Evolutionary conservation across 2,113 vertebrate genomes (phyloP), one percentile per base, ranked within the genome.

Genomic region (Dasyprocta punctata): DNA sequence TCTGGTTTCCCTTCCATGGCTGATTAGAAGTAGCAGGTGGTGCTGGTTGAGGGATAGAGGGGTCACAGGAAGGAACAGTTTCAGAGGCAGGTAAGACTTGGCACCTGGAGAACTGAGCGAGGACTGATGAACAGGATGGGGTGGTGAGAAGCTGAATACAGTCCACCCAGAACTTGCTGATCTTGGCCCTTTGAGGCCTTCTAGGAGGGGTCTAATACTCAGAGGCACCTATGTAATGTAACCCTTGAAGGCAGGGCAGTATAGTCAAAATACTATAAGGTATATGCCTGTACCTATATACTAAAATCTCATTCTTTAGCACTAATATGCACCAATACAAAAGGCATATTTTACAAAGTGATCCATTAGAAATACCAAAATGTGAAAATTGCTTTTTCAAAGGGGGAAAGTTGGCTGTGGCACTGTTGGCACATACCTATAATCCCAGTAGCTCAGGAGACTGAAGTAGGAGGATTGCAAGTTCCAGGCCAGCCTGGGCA

Each of bases 271-370:
- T 80, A 54, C 30, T 52, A 10, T 54, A 49, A 28, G 11, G 44
- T 44, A 41, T 28, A 80, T 22, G 8, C 7, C 19, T 36, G 30
- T 80, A 52, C 49, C 19, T 36, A 2, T 80, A 54, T 36, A 52
- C 17, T 33, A 54, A 80, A 80, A 54, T 80, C 49, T 80, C 47
- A 54, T 52, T 52, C 47, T 52, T 52, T 54, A n/a, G 17, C 17
- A 36, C 73, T 73, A 77, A 82, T 56, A 63, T 49, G 44, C 47
- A 49, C 14, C 77, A 52, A n/a, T 49, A 78, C 22, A 52, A 49
- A 83, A 93, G 47, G 36, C 87, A 19, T 61, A 54, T 84, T 78
- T 92, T 60, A 88, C 69, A 77, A 97, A 90, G n/a, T 56, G n/a
- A 77, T 85, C 56, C 38, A 22, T 17, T 80, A n/a, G 30, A 65